These are phyloP conservation scores for Pseudomyrmex concolor DNA, from an alignment of 1,140 invertebrate species.

Conservation along the genomic window DNA sequence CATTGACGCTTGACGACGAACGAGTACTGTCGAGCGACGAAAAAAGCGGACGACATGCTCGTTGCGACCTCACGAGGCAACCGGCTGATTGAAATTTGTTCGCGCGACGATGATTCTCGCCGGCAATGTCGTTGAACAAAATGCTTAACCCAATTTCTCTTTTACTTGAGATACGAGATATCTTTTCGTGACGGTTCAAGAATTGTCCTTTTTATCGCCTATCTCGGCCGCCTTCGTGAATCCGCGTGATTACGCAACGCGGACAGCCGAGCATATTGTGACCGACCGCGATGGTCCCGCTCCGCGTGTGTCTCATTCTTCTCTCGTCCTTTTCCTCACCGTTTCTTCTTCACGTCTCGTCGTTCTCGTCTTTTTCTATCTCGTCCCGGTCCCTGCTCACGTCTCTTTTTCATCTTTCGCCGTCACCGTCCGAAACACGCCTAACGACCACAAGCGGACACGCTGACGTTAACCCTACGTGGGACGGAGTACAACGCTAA, in stretches of 20 bases:
- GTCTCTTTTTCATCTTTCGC: slow-evolving; percentile 41
- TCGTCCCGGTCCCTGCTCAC: slow-evolving; percentile 26
- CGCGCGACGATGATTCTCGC: slow-evolving; percentile 28
- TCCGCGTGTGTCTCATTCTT: slow-evolving; percentile 26
- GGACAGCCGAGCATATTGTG: slow-evolving; percentile 33
- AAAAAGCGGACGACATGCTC: slow-evolving; percentile 9
- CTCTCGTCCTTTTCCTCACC: slow-evolving; percentile 26
- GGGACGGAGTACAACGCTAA: slow-evolving; percentile 37
- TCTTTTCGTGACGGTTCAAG: slow-evolving; percentile 79
- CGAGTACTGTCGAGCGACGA: not conserved
- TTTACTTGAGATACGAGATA: slow-evolving; percentile 75
- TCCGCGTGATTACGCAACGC: slow-evolving; percentile 71
- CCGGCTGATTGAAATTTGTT: slow-evolving; percentile 50
- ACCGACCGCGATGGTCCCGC: not conserved
- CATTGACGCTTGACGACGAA: slow-evolving; percentile 25
- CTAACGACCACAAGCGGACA: slow-evolving; percentile 39
- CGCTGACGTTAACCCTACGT: slow-evolving; percentile 54
- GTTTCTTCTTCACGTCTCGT: slow-evolving; percentile 49
- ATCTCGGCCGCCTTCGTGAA: slow-evolving; percentile 72
- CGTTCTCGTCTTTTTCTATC: slow-evolving; percentile 34
- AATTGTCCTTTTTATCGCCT: slow-evolving; percentile 78
- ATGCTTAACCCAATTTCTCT: slow-evolving; percentile 77
- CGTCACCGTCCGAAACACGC: slow-evolving; percentile 34
- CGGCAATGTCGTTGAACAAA: slow-evolving; percentile 66
- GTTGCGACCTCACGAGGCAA: not conserved